These are phyloP conservation scores for Calephelis nemesis DNA, from an alignment of 1,140 invertebrate species.

Conservation along the genomic window DNA sequence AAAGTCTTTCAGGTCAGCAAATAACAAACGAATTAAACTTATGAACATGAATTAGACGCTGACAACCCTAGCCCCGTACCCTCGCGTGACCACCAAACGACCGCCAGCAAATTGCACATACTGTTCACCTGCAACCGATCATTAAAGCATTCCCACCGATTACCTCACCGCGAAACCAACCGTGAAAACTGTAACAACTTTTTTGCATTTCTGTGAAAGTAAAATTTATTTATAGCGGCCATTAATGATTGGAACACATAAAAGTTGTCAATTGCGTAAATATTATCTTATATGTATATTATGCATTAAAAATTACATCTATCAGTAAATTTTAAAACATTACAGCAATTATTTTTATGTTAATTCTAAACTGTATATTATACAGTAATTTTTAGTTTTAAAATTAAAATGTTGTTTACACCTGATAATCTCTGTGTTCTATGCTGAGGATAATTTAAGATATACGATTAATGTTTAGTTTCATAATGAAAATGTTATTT, in stretches of 20 bases:
- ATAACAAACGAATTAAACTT: too few relatives aligned
- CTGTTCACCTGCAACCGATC: conserved; percentile 59
- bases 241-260: conserved; percentile 4
- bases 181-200: conserved; percentile 41
- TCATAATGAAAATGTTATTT: too few relatives aligned
- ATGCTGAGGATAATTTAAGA: too few relatives aligned
- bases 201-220: conserved; percentile 27
- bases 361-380: too few relatives aligned
- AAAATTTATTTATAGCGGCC: conserved; percentile 17
- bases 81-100: conserved; percentile 63
- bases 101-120: conserved; percentile 66
- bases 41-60: neutral
- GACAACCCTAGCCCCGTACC: conserved; percentile 27
- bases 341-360: too few relatives aligned
- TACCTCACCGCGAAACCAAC: conserved; percentile 67
- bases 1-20: too few relatives aligned
- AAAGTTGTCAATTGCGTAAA: neutral
- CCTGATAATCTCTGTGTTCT: too few relatives aligned
- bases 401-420: too few relatives aligned
- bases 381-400: too few relatives aligned
- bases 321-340: too few relatives aligned
- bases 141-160: conserved; percentile 71
- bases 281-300: neutral
- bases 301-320: neutral
- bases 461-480: too few relatives aligned